phyloP scores from a whole-genome alignment of 2,113 vertebrate genomes.

The Albula goreensis region DNA sequence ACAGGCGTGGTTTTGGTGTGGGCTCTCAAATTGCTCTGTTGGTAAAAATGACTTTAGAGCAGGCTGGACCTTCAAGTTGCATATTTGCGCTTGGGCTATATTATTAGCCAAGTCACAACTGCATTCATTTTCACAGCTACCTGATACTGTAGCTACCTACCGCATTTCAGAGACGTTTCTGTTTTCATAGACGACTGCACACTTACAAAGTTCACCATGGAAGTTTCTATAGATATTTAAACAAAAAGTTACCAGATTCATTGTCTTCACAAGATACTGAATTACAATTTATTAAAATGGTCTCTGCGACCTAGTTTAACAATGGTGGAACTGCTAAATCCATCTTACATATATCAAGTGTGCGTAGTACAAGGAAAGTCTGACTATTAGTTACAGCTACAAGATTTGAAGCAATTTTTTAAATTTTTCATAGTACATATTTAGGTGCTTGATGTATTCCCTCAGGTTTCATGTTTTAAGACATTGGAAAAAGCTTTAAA shows the following conservation, averaged over 20 bases:
- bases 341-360: neutral
- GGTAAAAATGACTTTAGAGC: no score
- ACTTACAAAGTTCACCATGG: no score
- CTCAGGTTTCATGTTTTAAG: no score
- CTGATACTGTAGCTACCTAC: neutral
- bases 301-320: neutral
- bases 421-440: no score
- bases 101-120: neutral
- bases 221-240: no score
- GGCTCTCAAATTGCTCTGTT: no score
- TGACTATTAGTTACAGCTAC: neutral
- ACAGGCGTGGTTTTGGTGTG: neutral
- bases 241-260: neutral
- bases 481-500: no score
- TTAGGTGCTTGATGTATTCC: no score
- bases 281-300: neutral
- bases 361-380: neutral
- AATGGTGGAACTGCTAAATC: neutral
- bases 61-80: no score
- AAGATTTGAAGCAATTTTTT: no score
- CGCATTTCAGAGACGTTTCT: neutral
- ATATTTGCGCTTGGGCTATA: no score
- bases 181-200: neutral
- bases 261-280: neutral
- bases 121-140: neutral